phyloP scores from a whole-genome alignment of 2,888 invertebrate genomes.

The Plebejus melissa region DNA sequence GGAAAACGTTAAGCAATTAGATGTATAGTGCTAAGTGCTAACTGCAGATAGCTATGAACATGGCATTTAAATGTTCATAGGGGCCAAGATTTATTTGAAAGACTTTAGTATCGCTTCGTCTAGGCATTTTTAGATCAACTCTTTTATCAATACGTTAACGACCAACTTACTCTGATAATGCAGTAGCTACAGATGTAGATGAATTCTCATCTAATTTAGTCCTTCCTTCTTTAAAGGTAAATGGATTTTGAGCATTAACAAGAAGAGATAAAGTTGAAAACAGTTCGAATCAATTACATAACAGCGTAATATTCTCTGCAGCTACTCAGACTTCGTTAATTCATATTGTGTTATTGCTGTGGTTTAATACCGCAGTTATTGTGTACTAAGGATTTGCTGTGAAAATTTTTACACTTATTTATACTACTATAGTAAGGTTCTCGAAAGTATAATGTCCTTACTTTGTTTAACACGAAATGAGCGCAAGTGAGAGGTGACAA shows the following conservation, averaged over 20 bases:
- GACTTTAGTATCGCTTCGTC: neutral
- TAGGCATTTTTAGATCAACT: neutral
- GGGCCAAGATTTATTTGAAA: neutral
- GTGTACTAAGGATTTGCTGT: neutral
- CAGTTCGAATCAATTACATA: neutral
- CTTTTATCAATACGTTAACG: neutral
- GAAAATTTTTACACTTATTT: neutral
- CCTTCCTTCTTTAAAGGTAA: neutral
- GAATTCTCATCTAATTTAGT: slow-evolving; percentile 1
- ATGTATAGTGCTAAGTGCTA: neutral
- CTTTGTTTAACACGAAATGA: neutral
- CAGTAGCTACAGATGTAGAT: neutral
- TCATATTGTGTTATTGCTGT: neutral
- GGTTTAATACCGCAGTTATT: neutral
- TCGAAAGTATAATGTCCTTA: neutral
- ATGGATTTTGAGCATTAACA: neutral
- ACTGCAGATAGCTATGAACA: too few relatives aligned
- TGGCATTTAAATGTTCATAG: neutral
- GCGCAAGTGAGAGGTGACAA: slow-evolving; percentile 16
- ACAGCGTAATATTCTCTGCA: neutral
- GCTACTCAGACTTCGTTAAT: neutral
- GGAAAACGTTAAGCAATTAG: neutral
- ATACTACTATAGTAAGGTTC: neutral
- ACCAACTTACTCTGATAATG: neutral
- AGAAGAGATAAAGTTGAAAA: neutral